Evolutionary conservation across 1,140 invertebrate genomes (phyloP).

Genomic region (Tigriopus japonicus): DNA sequence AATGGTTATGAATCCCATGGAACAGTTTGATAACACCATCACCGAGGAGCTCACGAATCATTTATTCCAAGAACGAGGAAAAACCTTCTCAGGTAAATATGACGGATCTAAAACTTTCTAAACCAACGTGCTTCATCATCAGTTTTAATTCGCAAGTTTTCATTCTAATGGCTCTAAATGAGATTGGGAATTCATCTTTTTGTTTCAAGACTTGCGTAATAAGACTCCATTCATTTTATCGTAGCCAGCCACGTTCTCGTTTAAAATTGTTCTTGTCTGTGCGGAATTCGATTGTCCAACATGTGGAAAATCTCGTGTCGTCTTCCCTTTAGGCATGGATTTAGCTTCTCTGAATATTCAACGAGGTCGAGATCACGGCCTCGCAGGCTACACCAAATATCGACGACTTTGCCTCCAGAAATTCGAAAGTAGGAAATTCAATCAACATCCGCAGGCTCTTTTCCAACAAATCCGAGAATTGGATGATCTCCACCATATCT

Average conservation of each 20-base stretch:
- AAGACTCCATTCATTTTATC: neutral
- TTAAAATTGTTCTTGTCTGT: neutral
- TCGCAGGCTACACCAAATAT: slow-evolving; percentile 30
- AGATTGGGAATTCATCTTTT: neutral
- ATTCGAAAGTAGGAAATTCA: too few species aligned
- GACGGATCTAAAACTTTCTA: neutral
- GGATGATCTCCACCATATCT: too few species aligned
- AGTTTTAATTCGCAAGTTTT: neutral
- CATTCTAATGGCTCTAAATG: neutral
- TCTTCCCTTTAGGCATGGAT: slow-evolving; percentile 32
- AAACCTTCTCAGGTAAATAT: neutral
- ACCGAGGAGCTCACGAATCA: slow-evolving; percentile 38
- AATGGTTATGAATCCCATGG: slow-evolving; percentile 40
- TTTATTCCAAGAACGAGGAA: neutral
- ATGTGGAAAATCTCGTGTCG: neutral
- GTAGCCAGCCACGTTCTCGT: neutral
- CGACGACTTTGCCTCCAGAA: slow-evolving; percentile 24
- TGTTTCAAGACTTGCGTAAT: neutral
- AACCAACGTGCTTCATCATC: neutral
- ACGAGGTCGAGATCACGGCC: slow-evolving; percentile 38
- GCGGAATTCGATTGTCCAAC: neutral
- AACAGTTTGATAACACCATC: slow-evolving; percentile 43
- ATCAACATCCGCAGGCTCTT: too few species aligned
- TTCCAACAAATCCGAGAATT: too few species aligned
- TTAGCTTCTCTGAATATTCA: slow-evolving; percentile 48